Base-by-base conservation (phyloP, 2,113 vertebrate genomes). In the Bambusicola thoracicus region DNA sequence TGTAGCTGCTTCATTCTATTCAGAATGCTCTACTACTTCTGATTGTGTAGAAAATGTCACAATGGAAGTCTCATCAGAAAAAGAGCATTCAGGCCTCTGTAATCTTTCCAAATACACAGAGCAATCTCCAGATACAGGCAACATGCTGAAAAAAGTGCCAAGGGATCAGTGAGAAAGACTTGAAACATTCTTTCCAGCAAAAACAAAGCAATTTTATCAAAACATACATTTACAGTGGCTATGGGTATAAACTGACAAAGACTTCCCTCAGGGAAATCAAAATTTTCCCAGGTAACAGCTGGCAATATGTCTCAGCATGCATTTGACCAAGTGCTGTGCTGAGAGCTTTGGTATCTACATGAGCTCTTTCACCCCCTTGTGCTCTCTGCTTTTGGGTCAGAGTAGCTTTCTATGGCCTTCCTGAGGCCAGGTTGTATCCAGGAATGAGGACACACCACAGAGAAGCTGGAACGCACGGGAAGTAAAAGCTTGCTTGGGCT, bases 361-460 rank as follows among this genome's bases (percentile, higher is more conserved):
- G 24, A 65, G 19, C 24, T 58, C 36, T 70, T 20, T 5, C 36
- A 49, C 10, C 6, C 22, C 10, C 19, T 43, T 58, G 51, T 7
- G 40, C 16, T 11, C 22, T 14, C 22, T 14, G 5, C 43, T 55
- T 38, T 25, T 30, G 51, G 58, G n/a, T 17, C 15, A 11, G 20
- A 53, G 29, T 1, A 3, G 13, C 30, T 82, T 82, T n/a, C 13
- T n/a, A 40, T 70, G 20, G n/a, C 16, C 38, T 59, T 77, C 16
- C 78, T 4, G 8, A 82, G 51, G 13, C 30, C 2, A 2, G 12
- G 19, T 27, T 65, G 17, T 40, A 36, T 65, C 19, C 0, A 0
- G 6, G 49, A 38, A 44, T 44, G 15, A 58, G 32, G n/a, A 34
- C 21, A 19, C 56, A 72, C 16, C 1, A 4, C 72, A 72, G 24